These are phyloP conservation scores for Palythoa caribaeorum DNA, from an alignment of 92 coral and sea anemone genomes.

Conservation along the genomic window DNA sequence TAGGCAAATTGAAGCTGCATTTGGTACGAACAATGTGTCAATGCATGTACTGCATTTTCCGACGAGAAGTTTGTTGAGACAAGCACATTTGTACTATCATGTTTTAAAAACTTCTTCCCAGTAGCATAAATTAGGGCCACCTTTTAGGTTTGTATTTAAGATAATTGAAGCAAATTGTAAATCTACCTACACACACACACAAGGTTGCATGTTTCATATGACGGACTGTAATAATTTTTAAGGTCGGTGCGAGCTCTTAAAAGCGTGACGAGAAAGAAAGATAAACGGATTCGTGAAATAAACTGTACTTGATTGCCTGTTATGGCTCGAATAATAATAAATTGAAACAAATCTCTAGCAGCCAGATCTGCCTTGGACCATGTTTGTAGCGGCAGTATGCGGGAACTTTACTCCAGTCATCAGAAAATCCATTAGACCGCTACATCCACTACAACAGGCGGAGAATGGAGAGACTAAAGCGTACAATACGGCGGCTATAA, in stretches of 20 bases:
- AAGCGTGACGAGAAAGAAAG: not conserved
- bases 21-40: not conserved
- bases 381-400: slow-evolving; percentile 87
- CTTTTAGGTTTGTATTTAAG: too few relatives aligned
- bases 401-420: slow-evolving; percentile 90
- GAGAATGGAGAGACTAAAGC: slow-evolving; percentile 95
- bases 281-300: not conserved
- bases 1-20: not conserved
- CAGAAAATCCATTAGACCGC: slow-evolving; percentile 84
- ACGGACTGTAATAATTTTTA: not conserved
- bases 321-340: not conserved
- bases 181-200: too few relatives aligned
- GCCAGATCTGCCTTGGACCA: slow-evolving; percentile 90
- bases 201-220: too few relatives aligned
- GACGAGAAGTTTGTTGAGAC: not conserved
- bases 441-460: slow-evolving; percentile 91
- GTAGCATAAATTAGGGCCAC: too few relatives aligned
- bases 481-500: slow-evolving; percentile 91
- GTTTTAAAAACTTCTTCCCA: too few relatives aligned
- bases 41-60: not conserved
- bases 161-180: too few relatives aligned
- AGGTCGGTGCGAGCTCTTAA: not conserved
- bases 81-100: not conserved
- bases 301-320: not conserved
- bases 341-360: slow-evolving; percentile 49